Conservation (phyloP, 2,113 vertebrate genomes). For the Nettapus auritus region DNA sequence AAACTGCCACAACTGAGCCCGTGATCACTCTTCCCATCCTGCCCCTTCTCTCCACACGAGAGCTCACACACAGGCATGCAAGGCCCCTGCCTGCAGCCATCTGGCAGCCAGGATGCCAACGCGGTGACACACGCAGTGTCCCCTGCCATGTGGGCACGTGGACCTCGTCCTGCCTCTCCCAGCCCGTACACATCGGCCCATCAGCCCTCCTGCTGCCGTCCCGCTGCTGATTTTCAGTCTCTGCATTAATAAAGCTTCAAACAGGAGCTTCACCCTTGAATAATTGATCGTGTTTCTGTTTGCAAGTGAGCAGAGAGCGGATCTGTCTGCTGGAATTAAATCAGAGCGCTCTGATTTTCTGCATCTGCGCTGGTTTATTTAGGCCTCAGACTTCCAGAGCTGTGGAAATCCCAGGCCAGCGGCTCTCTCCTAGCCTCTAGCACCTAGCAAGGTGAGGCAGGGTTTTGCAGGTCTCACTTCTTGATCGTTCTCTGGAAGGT, state of each 20-base stretch:
- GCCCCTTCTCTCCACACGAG: neutral
- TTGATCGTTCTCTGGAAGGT: neutral
- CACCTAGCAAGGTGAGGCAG: neutral
- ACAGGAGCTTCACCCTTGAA: neutral
- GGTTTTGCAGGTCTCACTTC: neutral
- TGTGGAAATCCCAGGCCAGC: neutral
- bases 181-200: neutral
- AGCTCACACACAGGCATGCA: neutral
- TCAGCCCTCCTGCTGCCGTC: accelerated
- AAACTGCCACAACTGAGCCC: neutral
- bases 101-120: neutral
- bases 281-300: constrained; percentile 18
- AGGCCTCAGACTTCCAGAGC: neutral
- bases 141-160: accelerated
- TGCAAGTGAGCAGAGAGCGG: neutral
- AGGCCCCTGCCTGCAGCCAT: neutral
- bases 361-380: neutral
- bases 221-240: neutral
- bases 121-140: neutral
- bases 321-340: constrained; percentile 20
- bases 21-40: accelerated
- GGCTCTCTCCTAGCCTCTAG: neutral
- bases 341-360: neutral
- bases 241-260: neutral
- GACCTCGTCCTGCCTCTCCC: neutral